phyloP scores from a whole-genome alignment of 2,888 invertebrate genomes.

The Ophion slaviceki region DNA sequence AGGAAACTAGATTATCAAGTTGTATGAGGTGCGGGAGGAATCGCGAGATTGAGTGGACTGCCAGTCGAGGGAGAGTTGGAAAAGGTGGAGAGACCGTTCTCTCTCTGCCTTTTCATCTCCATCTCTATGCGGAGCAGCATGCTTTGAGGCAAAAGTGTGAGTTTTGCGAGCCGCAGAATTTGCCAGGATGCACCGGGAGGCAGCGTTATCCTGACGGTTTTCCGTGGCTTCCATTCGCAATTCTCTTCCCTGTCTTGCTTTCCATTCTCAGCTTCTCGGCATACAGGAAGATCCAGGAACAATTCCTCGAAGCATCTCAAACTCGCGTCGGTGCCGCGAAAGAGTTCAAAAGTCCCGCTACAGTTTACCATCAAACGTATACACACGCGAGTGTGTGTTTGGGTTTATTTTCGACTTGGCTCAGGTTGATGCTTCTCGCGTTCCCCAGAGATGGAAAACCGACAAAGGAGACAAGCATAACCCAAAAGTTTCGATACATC shows the following conservation, averaged over 20 bases:
- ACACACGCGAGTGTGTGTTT: constrained; percentile 9
- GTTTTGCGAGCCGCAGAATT: constrained; percentile 33
- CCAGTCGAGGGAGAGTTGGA: constrained; percentile 19
- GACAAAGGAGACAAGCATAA: constrained; percentile 18
- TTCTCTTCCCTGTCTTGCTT: constrained; percentile 4
- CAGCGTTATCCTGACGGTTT: constrained; percentile 26
- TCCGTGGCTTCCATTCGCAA: constrained; percentile 24
- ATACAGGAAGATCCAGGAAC: not conserved
- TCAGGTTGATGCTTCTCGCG: constrained; percentile 12
- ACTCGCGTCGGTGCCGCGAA: not conserved
- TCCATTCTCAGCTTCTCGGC: constrained; percentile 15
- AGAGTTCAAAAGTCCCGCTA: constrained; percentile 9
- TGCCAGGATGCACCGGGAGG: constrained; percentile 15
- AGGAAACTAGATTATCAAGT: constrained; percentile 64
- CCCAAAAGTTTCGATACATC: constrained; percentile 49
- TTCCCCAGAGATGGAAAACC: constrained; percentile 41
- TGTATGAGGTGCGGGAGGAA: constrained; percentile 46
- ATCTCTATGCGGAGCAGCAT: constrained; percentile 1
- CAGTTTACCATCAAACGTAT: not conserved
- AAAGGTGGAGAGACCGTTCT: constrained; percentile 8
- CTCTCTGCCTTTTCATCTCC: not conserved
- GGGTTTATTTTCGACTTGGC: constrained; percentile 26
- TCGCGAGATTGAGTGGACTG: constrained; percentile 12
- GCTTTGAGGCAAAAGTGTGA: not conserved
- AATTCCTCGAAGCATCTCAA: constrained; percentile 14